A percentile compares a stretch with the other conserved stretches of the same genome.
Evolutionary conservation across 2,888 invertebrate genomes (phyloP).

Genomic region (Chloromyia formosa): DNA sequence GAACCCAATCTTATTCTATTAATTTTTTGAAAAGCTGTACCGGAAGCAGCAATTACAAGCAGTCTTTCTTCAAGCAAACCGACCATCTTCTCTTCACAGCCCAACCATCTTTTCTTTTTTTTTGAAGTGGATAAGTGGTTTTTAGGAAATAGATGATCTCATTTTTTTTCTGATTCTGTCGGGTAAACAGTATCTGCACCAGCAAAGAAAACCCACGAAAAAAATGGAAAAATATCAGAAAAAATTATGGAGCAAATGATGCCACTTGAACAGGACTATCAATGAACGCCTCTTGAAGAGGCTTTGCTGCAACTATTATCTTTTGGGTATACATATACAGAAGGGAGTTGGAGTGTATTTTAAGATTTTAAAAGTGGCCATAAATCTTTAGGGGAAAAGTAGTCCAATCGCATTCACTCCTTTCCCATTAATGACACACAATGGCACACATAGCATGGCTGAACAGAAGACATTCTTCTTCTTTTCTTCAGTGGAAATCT

Average conservation of each 20-base stretch:
- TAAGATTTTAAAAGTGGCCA: conserved; percentile 31
- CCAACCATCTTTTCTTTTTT: no score
- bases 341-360: conserved; percentile 36
- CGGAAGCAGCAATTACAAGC: conserved; percentile 33
- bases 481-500: no score
- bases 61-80: background rate
- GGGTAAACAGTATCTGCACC: background rate
- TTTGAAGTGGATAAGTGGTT: background rate
- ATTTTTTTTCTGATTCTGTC: background rate
- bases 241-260: background rate
- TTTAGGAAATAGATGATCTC: conserved; percentile 22
- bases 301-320: conserved; percentile 16
- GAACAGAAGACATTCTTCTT: no score
- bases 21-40: conserved; percentile 19
- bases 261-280: background rate
- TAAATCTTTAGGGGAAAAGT: conserved; percentile 22
- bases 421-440: conserved; percentile 1
- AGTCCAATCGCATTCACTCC: conserved; percentile 16
- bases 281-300: background rate
- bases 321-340: background rate
- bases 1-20: background rate
- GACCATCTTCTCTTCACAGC: background rate
- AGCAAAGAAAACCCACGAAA: background rate
- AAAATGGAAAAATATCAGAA: background rate
- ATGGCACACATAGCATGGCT: background rate